phyloP scores from a whole-genome alignment of 1,140 invertebrate species.

The Calephelis virginiensis region DNA sequence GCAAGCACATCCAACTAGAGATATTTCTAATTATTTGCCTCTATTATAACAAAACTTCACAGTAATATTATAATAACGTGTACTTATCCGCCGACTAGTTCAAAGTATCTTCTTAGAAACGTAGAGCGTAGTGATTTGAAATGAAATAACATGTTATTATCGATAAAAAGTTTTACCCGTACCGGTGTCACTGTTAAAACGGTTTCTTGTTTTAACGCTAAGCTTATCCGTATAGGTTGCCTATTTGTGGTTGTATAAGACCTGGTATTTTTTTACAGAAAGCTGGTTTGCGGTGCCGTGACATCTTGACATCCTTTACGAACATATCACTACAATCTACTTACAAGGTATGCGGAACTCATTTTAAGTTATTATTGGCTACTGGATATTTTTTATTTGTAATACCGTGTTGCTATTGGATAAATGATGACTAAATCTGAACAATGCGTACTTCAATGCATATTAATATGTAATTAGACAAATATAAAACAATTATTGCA shows the following conservation, averaged over 20 bases:
- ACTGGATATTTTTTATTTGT: neutral
- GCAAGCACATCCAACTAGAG: no score
- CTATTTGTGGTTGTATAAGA: conserved; percentile 12
- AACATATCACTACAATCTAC: conserved; percentile 9
- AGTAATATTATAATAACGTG: no score
- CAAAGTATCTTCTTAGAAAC: no score
- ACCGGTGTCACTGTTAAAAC: neutral
- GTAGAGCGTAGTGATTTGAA: no score
- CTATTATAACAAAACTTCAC: no score
- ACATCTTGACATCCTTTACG: conserved; percentile 16
- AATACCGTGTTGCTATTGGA: neutral
- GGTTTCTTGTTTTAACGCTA: neutral
- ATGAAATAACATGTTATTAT: no score
- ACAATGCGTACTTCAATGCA: no score
- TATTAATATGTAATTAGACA: no score
- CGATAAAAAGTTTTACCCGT: neutral
- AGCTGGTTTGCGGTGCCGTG: conserved; percentile 13
- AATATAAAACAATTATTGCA: no score
- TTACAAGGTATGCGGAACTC: conserved; percentile 15
- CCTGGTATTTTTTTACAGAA: conserved; percentile 17
- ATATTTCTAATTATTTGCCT: no score
- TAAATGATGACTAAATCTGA: neutral
- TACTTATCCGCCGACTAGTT: no score
- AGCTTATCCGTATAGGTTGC: neutral
- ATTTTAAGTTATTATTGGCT: conserved; percentile 16